These are phyloP conservation scores for Caenorhabditis sp. DNA, from an alignment of 2,888 invertebrate species.

Conservation along the genomic window DNA sequence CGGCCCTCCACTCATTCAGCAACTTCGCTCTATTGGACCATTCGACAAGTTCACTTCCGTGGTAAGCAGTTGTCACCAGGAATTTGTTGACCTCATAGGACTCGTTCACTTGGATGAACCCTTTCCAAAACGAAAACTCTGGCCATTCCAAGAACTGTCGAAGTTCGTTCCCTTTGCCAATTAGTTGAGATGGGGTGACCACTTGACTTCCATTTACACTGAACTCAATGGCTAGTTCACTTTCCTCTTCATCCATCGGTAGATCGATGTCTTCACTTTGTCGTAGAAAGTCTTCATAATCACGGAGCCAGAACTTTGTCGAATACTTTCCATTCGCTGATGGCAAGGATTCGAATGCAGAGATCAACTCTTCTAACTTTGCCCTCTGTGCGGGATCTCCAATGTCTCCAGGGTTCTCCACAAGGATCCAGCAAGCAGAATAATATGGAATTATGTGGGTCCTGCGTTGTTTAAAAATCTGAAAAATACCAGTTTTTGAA, in stretches of 20 bases:
- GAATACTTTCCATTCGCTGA: constrained; percentile 77
- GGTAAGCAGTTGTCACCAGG: constrained; percentile 80
- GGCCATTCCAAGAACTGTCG: constrained; percentile 81
- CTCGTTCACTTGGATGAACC: constrained; percentile 75
- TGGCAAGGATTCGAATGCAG: constrained; percentile 77
- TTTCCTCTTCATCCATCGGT: constrained; percentile 69
- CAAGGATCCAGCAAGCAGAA: constrained; percentile 78
- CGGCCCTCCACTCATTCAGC: constrained; percentile 77
- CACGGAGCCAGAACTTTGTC: constrained; percentile 80
- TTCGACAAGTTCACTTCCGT: constrained; percentile 73
- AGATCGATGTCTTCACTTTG: constrained; percentile 71
- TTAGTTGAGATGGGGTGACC: constrained; percentile 47
- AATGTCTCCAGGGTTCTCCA: constrained; percentile 80
- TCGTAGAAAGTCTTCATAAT: constrained; percentile 76
- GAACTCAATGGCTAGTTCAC: constrained; percentile 64
- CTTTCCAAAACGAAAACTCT: constrained; percentile 82
- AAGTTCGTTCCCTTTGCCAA: constrained; percentile 72
- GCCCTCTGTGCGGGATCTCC: constrained; percentile 45
- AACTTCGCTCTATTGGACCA: constrained; percentile 79
- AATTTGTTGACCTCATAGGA: constrained; percentile 73
- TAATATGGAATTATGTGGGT: constrained; percentile 81
- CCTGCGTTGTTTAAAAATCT: constrained; percentile 78
- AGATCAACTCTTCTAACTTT: constrained; percentile 55
- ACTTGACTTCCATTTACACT: constrained; percentile 64
- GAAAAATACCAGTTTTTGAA: too few species aligned